Evolutionary conservation across 1,140 invertebrate genomes (phyloP).

Genomic region (Eubasilissa regina): DNA sequence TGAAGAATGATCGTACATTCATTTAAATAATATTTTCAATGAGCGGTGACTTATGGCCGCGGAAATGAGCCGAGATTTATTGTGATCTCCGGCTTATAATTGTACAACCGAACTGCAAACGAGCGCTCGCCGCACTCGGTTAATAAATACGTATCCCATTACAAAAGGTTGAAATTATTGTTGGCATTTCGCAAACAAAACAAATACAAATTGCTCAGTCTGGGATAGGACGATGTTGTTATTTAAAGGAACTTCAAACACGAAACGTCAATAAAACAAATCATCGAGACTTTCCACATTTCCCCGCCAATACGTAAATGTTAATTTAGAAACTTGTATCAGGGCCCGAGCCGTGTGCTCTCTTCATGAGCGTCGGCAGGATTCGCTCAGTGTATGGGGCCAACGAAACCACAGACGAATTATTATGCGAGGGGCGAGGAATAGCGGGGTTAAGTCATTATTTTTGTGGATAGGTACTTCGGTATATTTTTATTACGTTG

Average conservation of each 20-base stretch:
- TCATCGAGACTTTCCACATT: slow-evolving; percentile 21
- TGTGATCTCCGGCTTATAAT: slow-evolving; percentile 33
- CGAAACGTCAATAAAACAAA: slow-evolving; percentile 40
- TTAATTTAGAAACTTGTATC: too few relatives aligned
- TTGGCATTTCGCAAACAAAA: slow-evolving; percentile 30
- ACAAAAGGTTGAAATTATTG: slow-evolving; percentile 21
- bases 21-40: slow-evolving; percentile 46
- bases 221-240: background rate
- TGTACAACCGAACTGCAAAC: background rate
- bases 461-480: too few relatives aligned
- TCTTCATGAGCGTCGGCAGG: too few relatives aligned
- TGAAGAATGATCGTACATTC: slow-evolving; percentile 11
- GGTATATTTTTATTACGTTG: too few relatives aligned
- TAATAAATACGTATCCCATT: slow-evolving; percentile 41
- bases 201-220: background rate
- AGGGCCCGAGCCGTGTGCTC: too few relatives aligned
- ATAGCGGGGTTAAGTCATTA: too few relatives aligned
- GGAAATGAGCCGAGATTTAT: slow-evolving; percentile 37
- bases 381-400: too few relatives aligned
- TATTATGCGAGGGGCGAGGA: too few relatives aligned
- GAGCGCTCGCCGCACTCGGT: background rate
- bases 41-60: slow-evolving; percentile 24
- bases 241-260: slow-evolving; percentile 2
- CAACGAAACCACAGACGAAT: too few relatives aligned
- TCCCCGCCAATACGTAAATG: slow-evolving; percentile 4